phyloP scores from a whole-genome alignment of 2,113 vertebrate genomes.

The Gopherus evgoodei region DNA sequence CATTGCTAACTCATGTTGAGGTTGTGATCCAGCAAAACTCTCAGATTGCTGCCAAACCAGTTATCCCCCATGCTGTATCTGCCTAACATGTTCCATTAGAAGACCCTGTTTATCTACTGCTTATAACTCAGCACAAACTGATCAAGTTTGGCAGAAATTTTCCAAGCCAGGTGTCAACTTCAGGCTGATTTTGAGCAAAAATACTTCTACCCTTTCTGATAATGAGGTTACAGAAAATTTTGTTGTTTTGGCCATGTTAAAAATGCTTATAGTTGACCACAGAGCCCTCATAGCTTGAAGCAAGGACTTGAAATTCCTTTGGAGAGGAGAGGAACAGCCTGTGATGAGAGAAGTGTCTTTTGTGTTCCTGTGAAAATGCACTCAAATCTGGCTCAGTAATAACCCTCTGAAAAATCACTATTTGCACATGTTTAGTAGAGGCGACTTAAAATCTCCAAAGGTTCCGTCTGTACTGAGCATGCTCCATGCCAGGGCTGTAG shows the following conservation, averaged over 20 bases:
- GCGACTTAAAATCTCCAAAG: not conserved
- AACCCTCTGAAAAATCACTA: rapidly evolving
- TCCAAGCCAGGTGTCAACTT: slow-evolving; percentile 38
- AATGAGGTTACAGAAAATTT: not conserved
- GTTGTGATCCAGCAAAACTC: not conserved
- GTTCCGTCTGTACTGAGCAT: not conserved
- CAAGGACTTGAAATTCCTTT: not conserved
- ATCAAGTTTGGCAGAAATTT: not conserved
- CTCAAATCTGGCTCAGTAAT: not conserved
- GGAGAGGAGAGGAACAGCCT: not conserved
- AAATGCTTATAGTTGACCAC: not conserved
- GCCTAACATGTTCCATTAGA: not conserved
- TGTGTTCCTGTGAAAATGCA: not conserved
- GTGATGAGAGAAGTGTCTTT: not conserved
- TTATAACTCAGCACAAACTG: slow-evolving; percentile 25
- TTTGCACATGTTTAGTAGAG: not conserved
- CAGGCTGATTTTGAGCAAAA: not conserved
- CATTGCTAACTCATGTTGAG: not conserved
- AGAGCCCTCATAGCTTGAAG: not conserved
- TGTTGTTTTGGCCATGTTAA: rapidly evolving
- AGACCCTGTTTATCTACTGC: not conserved
- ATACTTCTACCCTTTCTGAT: not conserved
- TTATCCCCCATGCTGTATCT: not conserved
- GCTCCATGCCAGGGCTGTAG: not conserved
- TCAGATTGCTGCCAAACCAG: not conserved